A percentile compares a stretch with the other conserved stretches of the same genome.
These are phyloP conservation scores for Dolichotis patagonum DNA, from an alignment of 2,113 vertebrate species.

Conservation along the genomic window DNA sequence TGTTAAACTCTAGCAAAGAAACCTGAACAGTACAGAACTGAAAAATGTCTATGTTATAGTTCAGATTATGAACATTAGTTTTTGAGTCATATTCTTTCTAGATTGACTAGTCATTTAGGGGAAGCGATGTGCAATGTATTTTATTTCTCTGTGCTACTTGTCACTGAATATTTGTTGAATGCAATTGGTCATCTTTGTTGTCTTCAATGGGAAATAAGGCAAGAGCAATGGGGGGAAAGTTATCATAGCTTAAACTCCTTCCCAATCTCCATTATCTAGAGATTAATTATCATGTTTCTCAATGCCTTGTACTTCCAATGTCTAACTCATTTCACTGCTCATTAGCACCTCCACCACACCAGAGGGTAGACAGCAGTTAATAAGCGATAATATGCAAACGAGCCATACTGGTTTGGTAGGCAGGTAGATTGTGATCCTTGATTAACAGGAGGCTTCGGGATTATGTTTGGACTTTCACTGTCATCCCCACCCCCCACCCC, in stretches of 20 bases:
- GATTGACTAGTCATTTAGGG: neutral
- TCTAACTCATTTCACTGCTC: conserved; percentile 58
- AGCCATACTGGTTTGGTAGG: neutral
- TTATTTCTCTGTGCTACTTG: neutral
- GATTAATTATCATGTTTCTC: conserved; percentile 49
- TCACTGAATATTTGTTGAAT: neutral
- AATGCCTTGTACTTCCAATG: neutral
- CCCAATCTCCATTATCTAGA: conserved; percentile 16
- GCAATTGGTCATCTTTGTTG: neutral
- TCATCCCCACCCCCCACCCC: rapidly evolving
- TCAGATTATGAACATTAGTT: neutral
- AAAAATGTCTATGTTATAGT: neutral
- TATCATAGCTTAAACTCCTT: neutral
- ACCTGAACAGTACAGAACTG: neutral
- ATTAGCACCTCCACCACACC: conserved; percentile 66
- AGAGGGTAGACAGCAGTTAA: conserved; percentile 59
- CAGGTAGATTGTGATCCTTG: conserved; percentile 62
- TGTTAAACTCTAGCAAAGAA: neutral
- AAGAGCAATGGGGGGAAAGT: neutral
- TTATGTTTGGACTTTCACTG: neutral
- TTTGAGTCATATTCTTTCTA: neutral
- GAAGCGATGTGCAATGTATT: neutral
- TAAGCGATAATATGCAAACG: conserved; percentile 53
- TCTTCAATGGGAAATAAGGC: neutral
- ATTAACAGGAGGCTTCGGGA: conserved; percentile 61